These are phyloP conservation scores for Panorpa germanica DNA, from an alignment of 2,888 invertebrate species.

Conservation along the genomic window DNA sequence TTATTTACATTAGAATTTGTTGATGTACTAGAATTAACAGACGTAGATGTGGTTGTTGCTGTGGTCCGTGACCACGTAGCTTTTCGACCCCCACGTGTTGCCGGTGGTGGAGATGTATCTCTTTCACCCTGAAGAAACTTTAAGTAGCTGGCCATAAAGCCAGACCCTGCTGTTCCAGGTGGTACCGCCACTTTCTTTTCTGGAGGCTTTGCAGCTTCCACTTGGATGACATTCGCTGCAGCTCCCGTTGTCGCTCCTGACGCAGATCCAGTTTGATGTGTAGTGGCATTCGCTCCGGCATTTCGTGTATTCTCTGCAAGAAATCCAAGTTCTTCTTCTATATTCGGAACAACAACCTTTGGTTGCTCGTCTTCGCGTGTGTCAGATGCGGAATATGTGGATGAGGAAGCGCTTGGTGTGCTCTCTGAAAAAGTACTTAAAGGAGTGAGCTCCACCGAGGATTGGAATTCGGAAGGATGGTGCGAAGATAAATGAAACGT, in stretches of 20 bases:
- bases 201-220: slow-evolving; percentile 29
- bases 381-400: slow-evolving; percentile 13
- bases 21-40: slow-evolving; percentile 22
- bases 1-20: slow-evolving; percentile 21
- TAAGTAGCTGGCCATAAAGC: slow-evolving; percentile 75
- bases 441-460: slow-evolving; percentile 44
- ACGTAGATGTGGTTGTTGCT: slow-evolving; percentile 22
- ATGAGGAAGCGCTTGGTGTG: slow-evolving; percentile 35
- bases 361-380: slow-evolving; percentile 35
- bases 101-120: slow-evolving; percentile 62
- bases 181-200: slow-evolving; percentile 41
- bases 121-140: slow-evolving; percentile 71
- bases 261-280: slow-evolving; percentile 14
- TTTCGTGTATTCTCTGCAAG: slow-evolving; percentile 33
- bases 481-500: slow-evolving; percentile 51
- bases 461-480: slow-evolving; percentile 42
- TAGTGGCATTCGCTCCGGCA: slow-evolving; percentile 16
- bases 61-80: slow-evolving; percentile 39
- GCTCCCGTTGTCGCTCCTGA: slow-evolving; percentile 20
- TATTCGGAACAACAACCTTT: slow-evolving; percentile 75
- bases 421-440: slow-evolving; percentile 35
- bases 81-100: slow-evolving; percentile 43
- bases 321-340: slow-evolving; percentile 74
- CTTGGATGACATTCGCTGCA: slow-evolving; percentile 22
- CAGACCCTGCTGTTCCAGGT: slow-evolving; percentile 43